phyloP scores from a whole-genome alignment of 2,797 vertebrate species.

The Sebastiscus albofasciatus region DNA sequence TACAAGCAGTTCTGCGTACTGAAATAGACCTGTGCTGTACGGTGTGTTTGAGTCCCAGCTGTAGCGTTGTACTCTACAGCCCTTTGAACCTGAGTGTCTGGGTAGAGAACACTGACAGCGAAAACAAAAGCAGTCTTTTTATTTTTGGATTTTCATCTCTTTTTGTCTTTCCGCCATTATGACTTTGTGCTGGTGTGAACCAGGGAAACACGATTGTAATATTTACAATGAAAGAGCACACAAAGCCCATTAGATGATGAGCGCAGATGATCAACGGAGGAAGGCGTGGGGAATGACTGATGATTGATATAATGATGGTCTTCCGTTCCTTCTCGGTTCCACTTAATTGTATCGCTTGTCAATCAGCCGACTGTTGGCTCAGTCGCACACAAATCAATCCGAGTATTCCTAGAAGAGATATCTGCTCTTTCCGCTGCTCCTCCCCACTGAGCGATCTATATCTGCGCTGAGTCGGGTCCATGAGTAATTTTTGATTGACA shows the following conservation, averaged over 20 bases:
- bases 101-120: neutral
- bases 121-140: neutral
- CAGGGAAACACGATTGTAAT: constrained; percentile 34
- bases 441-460: constrained; percentile 56
- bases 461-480: constrained; percentile 24
- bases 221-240: constrained; percentile 50
- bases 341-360: constrained; percentile 74
- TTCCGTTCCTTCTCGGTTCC: constrained; percentile 59
- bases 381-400: constrained; percentile 60
- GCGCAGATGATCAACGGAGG: constrained; percentile 45
- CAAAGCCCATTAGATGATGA: constrained; percentile 62
- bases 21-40: neutral
- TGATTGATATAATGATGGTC: constrained; percentile 70
- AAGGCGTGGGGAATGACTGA: constrained; percentile 29
- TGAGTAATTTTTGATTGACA: constrained; percentile 73
- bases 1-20: neutral
- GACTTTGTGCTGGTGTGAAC: constrained; percentile 20
- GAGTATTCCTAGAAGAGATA: constrained; percentile 57
- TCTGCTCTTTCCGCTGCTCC: constrained; percentile 43
- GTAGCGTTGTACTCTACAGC: neutral
- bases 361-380: constrained; percentile 59
- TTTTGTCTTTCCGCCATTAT: constrained; percentile 1
- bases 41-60: constrained; percentile 13
- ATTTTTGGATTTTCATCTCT: neutral
- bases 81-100: constrained; percentile 16